Evolutionary conservation across 2,113 vertebrate genomes (phyloP).

Genomic region (Cyanocitta stelleri): DNA sequence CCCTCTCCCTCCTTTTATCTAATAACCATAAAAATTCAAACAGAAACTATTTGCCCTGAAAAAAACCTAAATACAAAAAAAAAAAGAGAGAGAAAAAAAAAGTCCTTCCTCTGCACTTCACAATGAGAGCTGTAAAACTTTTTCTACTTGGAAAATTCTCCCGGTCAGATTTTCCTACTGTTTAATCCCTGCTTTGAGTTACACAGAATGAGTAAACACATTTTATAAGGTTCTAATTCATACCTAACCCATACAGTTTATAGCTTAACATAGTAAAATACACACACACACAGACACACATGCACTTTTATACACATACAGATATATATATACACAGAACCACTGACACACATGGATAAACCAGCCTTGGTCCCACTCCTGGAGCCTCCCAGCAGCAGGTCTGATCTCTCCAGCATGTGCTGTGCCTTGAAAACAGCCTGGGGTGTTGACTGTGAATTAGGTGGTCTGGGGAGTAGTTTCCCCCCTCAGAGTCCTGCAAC

Average conservation of each 20-base stretch:
- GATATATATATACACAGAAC: background rate
- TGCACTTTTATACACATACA: background rate
- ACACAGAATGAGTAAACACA: conserved; percentile 70
- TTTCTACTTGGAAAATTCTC: conserved; percentile 70
- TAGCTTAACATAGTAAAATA: conserved; percentile 55
- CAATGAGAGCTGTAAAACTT: conserved; percentile 68
- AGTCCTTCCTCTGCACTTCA: conserved; percentile 31
- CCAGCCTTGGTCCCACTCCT: background rate
- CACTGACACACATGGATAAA: background rate
- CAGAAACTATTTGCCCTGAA: conserved; percentile 31
- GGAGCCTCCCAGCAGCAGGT: background rate
- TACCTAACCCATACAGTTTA: conserved; percentile 63
- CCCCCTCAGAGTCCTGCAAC: background rate
- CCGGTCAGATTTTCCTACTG: conserved; percentile 74
- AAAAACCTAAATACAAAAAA: background rate
- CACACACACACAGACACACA: conserved; percentile 1
- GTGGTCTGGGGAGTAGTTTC: background rate
- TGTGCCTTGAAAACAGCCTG: background rate
- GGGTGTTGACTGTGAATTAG: background rate
- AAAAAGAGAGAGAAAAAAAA: background rate
- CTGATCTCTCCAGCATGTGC: background rate
- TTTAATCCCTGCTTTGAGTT: conserved; percentile 72
- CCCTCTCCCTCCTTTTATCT: background rate
- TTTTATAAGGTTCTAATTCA: conserved; percentile 75
- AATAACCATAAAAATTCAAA: background rate